A percentile compares a stretch with the other conserved stretches of the same genome.
Evolutionary conservation across 2,797 vertebrate species (phyloP).

Genomic region (Channa striata): DNA sequence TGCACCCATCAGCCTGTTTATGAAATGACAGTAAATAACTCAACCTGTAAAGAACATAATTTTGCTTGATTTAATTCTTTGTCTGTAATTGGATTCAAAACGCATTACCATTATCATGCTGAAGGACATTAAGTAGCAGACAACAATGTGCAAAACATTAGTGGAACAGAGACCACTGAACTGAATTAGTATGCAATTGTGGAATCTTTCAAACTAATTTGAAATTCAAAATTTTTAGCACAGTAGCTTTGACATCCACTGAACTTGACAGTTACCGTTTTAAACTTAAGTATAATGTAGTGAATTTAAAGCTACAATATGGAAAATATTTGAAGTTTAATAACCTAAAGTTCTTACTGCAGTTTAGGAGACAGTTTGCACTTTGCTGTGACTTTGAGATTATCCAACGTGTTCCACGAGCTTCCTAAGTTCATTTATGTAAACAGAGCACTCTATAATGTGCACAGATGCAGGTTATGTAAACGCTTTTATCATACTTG

Average conservation of each 20-base stretch:
- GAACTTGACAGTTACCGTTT: background rate
- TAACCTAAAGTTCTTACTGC: background rate
- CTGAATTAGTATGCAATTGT: constrained; percentile 11
- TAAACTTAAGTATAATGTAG: constrained; percentile 1
- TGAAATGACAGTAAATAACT: constrained; percentile 43
- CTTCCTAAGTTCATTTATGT: constrained; percentile 17
- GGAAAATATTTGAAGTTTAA: background rate
- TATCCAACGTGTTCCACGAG: background rate
- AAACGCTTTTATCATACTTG: constrained; percentile 20
- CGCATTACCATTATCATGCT: constrained; percentile 20
- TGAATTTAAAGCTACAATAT: background rate
- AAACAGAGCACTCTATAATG: constrained; percentile 19
- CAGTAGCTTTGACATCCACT: background rate
- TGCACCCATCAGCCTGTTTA: constrained; percentile 13
- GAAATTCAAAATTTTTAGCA: constrained; percentile 1
- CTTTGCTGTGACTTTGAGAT: constrained; percentile 16
- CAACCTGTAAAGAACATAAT: constrained; percentile 29
- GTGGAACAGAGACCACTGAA: background rate
- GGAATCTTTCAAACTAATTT: constrained; percentile 13
- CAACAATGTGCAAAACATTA: constrained; percentile 17
- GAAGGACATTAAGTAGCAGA: constrained; percentile 23
- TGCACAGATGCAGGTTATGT: constrained; percentile 12
- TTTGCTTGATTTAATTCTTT: constrained; percentile 31
- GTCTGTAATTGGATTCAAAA: constrained; percentile 30
- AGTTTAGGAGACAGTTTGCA: background rate